Percentiles rank a stretch among this genome's conserved stretches.
Conservation (phyloP, 2,888 invertebrate genomes). For the Sesia bembeciformis region DNA sequence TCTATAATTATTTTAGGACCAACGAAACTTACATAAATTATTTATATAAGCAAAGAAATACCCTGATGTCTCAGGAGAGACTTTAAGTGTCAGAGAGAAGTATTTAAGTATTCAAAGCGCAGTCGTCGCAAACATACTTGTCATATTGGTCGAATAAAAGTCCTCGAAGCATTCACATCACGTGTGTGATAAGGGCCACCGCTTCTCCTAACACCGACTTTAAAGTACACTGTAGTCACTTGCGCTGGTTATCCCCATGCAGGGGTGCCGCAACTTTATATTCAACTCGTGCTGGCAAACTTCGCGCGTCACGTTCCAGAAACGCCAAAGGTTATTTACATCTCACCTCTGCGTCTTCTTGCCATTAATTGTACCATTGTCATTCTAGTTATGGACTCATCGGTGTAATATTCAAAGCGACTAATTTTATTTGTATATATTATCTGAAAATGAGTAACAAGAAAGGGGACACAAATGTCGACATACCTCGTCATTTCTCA, state of each 20-base stretch:
- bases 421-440: no score
- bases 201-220: slow-evolving; percentile 46
- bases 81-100: background rate
- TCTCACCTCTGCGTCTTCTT: slow-evolving; percentile 47
- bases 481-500: background rate
- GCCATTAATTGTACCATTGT: slow-evolving; percentile 49
- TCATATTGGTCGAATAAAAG: slow-evolving; percentile 56
- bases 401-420: no score
- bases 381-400: slow-evolving; percentile 15
- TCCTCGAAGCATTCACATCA: slow-evolving; percentile 44
- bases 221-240: slow-evolving; percentile 55
- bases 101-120: slow-evolving; percentile 49
- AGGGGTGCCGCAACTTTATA: slow-evolving; percentile 32
- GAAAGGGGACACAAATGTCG: no score
- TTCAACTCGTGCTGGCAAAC: slow-evolving; percentile 46
- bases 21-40: background rate
- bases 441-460: no score
- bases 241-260: slow-evolving; percentile 29
- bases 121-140: slow-evolving; percentile 51
- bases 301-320: slow-evolving; percentile 45
- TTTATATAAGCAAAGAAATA: background rate
- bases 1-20: no score
- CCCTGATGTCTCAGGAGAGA: background rate
- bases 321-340: slow-evolving; percentile 52
- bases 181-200: slow-evolving; percentile 54